These are phyloP conservation scores for Lasioglossum oenotherae DNA, from an alignment of 2,888 invertebrate genomes.

Conservation along the genomic window DNA sequence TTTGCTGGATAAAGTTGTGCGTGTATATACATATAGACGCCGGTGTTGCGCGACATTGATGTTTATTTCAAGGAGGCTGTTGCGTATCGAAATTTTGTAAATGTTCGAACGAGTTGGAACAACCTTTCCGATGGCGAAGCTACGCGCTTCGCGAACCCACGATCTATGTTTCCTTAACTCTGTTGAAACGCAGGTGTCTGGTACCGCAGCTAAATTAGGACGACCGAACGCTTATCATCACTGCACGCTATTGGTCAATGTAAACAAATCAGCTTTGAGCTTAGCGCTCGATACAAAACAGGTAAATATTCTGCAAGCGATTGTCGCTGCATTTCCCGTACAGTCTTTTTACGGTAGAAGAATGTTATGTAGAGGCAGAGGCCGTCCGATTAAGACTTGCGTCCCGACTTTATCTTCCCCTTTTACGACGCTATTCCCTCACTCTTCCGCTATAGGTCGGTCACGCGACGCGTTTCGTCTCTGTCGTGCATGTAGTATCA, in stretches of 20 bases:
- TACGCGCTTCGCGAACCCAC: not conserved
- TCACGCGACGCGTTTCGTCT: too few relatives aligned
- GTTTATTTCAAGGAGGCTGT: not conserved
- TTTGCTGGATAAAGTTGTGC: not conserved
- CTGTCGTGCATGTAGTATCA: too few relatives aligned
- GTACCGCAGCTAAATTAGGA: slow-evolving; percentile 97
- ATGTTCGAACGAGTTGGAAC: slow-evolving; percentile 34
- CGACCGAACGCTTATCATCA: slow-evolving; percentile 97
- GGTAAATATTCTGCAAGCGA: slow-evolving; percentile 84
- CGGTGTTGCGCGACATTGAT: not conserved
- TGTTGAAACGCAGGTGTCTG: slow-evolving; percentile 91
- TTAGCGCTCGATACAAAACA: slow-evolving; percentile 90
- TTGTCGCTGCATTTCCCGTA: slow-evolving; percentile 17
- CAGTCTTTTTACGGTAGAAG: not conserved
- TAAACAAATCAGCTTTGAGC: slow-evolving; percentile 91
- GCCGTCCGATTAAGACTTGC: too few relatives aligned
- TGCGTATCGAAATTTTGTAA: not conserved
- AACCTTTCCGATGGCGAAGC: slow-evolving; percentile 19
- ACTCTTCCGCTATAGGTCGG: too few relatives aligned
- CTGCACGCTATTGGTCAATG: slow-evolving; percentile 96
- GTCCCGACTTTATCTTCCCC: not conserved
- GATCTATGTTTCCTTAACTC: slow-evolving; percentile 51
- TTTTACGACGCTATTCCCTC: too few relatives aligned
- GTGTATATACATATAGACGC: not conserved
- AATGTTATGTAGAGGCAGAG: not conserved